Evolutionary conservation across 2,797 vertebrate species (phyloP).

Genomic region (Argya squamiceps): DNA sequence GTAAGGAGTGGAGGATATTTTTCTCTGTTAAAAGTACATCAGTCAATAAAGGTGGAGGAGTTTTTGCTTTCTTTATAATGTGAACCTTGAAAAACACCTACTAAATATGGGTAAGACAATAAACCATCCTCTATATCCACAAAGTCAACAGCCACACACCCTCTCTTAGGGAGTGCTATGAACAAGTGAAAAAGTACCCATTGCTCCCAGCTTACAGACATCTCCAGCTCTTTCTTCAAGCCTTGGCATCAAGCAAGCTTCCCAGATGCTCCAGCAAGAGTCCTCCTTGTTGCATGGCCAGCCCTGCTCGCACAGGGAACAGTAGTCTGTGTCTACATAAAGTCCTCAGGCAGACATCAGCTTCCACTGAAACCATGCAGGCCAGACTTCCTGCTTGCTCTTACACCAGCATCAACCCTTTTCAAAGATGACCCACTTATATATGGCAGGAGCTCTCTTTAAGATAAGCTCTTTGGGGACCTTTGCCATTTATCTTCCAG

Average conservation of each 20-base stretch:
- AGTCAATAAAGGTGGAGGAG: neutral
- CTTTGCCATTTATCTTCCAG: neutral
- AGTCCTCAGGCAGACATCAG: neutral
- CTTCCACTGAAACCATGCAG: neutral
- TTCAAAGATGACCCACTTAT: neutral
- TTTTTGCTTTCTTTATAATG: neutral
- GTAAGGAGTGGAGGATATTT: neutral
- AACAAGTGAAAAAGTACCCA: neutral
- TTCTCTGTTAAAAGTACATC: neutral
- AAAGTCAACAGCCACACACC: neutral
- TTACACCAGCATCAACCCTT: neutral
- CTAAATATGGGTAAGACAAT: neutral
- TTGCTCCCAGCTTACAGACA: neutral
- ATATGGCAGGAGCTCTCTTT: neutral
- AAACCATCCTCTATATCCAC: neutral
- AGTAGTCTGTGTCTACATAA: neutral
- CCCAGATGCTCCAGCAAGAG: neutral
- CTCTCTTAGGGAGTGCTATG: neutral
- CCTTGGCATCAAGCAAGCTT: neutral
- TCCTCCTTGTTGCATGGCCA: accelerated
- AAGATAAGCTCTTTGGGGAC: neutral
- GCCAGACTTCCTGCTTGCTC: neutral
- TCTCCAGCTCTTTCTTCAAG: neutral
- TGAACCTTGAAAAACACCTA: neutral
- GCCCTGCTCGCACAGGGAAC: neutral